Conservation (phyloP, 2,888 invertebrate species). For the Pasiphila rectangulata region DNA sequence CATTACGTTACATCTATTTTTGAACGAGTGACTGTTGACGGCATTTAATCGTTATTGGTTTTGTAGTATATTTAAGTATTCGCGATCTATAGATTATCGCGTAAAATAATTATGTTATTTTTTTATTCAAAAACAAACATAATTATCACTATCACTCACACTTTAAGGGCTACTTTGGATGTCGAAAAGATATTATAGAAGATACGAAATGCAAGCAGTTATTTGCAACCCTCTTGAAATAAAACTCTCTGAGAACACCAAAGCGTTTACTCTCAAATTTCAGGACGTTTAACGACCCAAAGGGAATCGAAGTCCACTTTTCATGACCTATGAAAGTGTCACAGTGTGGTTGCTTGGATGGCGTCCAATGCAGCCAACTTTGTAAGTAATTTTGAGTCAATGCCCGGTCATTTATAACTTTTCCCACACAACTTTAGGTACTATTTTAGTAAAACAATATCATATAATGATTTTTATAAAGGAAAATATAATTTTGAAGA, state of each 20-base stretch:
- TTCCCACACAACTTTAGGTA: not conserved
- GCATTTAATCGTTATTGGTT: no score
- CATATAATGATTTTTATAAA: no score
- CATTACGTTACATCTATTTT: no score
- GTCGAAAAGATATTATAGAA: no score
- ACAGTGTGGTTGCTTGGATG: conserved; percentile 42
- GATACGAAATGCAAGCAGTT: no score
- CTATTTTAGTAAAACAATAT: not conserved
- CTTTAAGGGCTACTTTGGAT: no score
- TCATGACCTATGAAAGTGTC: conserved; percentile 54
- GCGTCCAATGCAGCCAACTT: conserved; percentile 32
- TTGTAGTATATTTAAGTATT: no score
- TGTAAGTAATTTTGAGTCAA: conserved; percentile 29
- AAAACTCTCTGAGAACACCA: not conserved
- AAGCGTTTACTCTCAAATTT: not conserved
- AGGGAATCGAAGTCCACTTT: conserved; percentile 47
- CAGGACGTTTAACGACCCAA: conserved; percentile 10
- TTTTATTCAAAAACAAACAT: no score
- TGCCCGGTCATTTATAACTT: conserved; percentile 5
- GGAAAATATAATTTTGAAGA: not conserved
- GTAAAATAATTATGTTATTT: no score
- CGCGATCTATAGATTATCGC: no score
- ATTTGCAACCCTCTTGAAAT: not conserved
- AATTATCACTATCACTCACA: no score
- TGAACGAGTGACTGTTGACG: no score